Conservation (phyloP, 2,113 vertebrate species). For the Seriola quinqueradiata region DNA sequence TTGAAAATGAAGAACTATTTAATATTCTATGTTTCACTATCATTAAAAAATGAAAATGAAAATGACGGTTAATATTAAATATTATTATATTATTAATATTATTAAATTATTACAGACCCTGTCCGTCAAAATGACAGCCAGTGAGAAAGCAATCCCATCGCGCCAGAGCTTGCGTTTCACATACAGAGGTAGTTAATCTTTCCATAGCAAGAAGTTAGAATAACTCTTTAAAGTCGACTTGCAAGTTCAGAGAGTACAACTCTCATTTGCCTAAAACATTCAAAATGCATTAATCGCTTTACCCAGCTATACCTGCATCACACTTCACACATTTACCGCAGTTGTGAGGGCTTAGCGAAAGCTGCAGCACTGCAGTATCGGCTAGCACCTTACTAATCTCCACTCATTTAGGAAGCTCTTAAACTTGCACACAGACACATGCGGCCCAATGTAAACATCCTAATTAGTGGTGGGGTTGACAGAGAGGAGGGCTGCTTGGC, state of each 20-base stretch:
- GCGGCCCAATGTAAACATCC: constrained; percentile 58
- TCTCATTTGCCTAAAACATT: constrained; percentile 7
- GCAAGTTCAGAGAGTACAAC: background rate
- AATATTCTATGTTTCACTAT: too few species aligned
- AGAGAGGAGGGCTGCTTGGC: constrained; percentile 53
- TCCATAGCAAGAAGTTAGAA: background rate
- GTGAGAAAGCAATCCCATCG: too few species aligned
- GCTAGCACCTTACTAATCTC: constrained; percentile 30
- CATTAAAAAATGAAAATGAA: too few species aligned
- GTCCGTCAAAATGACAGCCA: too few species aligned
- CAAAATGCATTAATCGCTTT: background rate
- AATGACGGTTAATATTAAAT: too few species aligned
- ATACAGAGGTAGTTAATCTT: background rate
- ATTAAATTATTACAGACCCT: too few species aligned
- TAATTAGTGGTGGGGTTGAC: constrained; percentile 68
- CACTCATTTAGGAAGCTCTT: constrained; percentile 48
- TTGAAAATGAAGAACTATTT: too few species aligned
- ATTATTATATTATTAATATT: too few species aligned
- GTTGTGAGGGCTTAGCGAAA: constrained; percentile 9
- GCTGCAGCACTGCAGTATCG: constrained; percentile 6
- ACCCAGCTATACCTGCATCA: background rate
- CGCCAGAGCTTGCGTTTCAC: too few species aligned
- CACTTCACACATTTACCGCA: background rate
- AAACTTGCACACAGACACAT: constrained; percentile 47
- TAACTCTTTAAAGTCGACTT: background rate